Conservation (phyloP, 2,113 vertebrate species). For the Sceloporus undulatus region DNA sequence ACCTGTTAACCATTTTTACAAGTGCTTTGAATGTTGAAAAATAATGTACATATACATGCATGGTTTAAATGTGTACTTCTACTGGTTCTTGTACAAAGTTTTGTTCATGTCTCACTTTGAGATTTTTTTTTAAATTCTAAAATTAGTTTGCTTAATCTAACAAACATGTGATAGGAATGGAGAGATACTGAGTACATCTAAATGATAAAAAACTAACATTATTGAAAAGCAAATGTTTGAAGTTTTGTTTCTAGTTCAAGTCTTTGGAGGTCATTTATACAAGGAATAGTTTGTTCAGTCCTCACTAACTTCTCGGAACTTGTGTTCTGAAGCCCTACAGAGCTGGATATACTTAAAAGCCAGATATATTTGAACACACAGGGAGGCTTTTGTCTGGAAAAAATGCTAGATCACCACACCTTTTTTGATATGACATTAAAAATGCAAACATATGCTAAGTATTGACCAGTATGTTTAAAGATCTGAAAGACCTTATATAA, state of each 20-base stretch:
- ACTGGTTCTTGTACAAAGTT: slow-evolving; percentile 37
- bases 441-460: background rate
- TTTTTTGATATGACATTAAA: background rate
- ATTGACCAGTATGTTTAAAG: background rate
- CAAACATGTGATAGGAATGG: slow-evolving; percentile 8
- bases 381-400: background rate
- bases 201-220: background rate
- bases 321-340: background rate
- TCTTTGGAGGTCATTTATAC: background rate
- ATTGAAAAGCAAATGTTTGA: background rate
- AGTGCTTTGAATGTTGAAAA: slow-evolving; percentile 42
- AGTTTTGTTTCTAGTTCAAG: background rate
- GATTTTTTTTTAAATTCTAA: slow-evolving; percentile 37
- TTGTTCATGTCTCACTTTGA: slow-evolving; percentile 34
- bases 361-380: background rate
- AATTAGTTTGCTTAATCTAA: slow-evolving; percentile 30
- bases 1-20: slow-evolving; percentile 11
- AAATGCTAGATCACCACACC: background rate
- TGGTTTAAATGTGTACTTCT: slow-evolving; percentile 14
- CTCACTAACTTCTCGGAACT: background rate
- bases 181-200: background rate
- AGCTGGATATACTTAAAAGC: background rate
- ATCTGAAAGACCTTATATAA: background rate
- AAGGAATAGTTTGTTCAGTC: background rate
- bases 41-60: slow-evolving; percentile 4